Percentiles rank a stretch among this genome's conserved stretches.
phyloP scores from a whole-genome alignment of 2,797 vertebrate genomes.

The Falco biarmicus region DNA sequence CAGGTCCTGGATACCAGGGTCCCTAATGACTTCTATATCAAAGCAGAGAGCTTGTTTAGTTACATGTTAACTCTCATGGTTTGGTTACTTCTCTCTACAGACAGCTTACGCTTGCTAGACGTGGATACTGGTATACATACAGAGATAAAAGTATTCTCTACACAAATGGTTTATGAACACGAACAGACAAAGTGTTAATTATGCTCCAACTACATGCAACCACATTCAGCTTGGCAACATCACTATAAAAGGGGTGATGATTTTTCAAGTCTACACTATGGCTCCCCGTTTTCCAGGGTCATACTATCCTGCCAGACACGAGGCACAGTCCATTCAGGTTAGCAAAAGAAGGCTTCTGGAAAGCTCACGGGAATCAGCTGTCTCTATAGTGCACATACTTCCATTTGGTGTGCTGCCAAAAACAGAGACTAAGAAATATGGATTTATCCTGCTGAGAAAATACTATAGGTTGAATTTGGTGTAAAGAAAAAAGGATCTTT shows the following conservation, averaged over 20 bases:
- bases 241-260: not conserved
- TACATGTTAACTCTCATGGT: not conserved
- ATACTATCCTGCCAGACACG: not conserved
- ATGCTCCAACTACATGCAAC: not conserved
- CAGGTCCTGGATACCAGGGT: not conserved
- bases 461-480: not conserved
- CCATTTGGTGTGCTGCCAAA: not conserved
- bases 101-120: not conserved
- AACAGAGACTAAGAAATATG: not conserved
- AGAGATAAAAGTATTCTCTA: not conserved
- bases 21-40: not conserved
- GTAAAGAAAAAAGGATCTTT: not conserved
- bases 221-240: not conserved
- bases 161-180: not conserved
- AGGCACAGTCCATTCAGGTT: not conserved
- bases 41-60: not conserved
- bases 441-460: not conserved
- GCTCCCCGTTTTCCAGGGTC: not conserved
- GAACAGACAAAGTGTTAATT: not conserved
- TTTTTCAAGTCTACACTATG: not conserved
- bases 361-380: not conserved
- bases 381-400: not conserved
- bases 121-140: not conserved
- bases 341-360: not conserved
- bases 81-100: not conserved